Evolutionary conservation across 1,140 invertebrate species (phyloP), one percentile per base, ranked within the genome.

Genomic region (Phymastichus coffea): DNA sequence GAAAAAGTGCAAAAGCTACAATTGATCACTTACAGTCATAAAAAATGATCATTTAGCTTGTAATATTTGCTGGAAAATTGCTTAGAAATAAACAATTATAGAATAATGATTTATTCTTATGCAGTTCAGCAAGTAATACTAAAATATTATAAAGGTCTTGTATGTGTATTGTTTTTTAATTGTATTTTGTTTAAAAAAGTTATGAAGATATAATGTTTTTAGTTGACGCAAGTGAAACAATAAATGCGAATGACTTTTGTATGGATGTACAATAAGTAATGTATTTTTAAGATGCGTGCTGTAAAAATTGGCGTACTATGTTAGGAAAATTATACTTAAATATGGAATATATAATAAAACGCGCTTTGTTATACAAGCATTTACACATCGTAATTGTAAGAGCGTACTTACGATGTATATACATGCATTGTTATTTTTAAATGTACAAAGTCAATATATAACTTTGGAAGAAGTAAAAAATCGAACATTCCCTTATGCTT

Each of bases 41-140:
- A 59, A 52, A 35, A 35, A 25, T 44, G 35, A 25, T 17, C 19
- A 59, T 51, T 43, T 15, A 52, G 48, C 47, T 52, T 59, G 26
- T 40, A 17, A 57, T 49, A 35, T 1, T 28, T 51, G 41, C 33
- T 19, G 46, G 20, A 23, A 20, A 20, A 30, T 15, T 41, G 38
- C 30, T 20, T 38, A 47, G 30, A 53, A 33, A 8, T 19, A 46
- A 55, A 51, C 53, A 47, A 14, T 35, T 38, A 38, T 47, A 44
- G 14, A 30, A 30, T 38, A 60, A 53, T 53, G 40, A 37, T 15
- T 8, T 30, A 33, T 8, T 43, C 23, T 51, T 41, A 49, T 25
- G 30, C 2, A 35, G 44, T 37, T 52, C 22, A 44, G 23, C 25
- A 35, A n/a, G n/a, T n/a, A n/a, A n/a, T n/a, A n/a, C n/a, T 10